Conservation (phyloP, 2,113 vertebrate species). For the Nyctibius bracteatus region DNA sequence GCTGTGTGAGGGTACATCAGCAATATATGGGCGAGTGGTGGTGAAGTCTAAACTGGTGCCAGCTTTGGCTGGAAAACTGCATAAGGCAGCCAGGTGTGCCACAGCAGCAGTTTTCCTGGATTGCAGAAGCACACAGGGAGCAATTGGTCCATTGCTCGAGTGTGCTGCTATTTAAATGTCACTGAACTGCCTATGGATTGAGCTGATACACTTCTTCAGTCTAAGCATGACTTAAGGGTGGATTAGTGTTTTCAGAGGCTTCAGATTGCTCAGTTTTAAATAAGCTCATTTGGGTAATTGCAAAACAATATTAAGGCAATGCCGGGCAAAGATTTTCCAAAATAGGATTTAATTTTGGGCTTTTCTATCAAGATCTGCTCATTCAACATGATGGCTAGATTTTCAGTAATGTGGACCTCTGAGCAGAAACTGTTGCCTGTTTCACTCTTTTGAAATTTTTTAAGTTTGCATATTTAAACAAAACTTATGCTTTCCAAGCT, state of each 20-base stretch:
- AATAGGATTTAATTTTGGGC: not conserved
- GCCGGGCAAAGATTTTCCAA: not conserved
- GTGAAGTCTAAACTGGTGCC: not conserved
- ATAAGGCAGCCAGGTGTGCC: not conserved
- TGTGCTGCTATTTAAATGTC: not conserved
- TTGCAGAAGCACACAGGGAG: not conserved
- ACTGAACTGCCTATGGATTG: not conserved
- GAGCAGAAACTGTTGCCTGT: not conserved
- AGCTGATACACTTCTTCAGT: not conserved
- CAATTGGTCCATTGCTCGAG: rapidly evolving
- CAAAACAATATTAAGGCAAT: not conserved
- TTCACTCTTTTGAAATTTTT: not conserved
- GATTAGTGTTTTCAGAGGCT: not conserved
- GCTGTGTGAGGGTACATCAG: not conserved
- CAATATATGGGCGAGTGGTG: not conserved
- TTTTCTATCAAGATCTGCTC: not conserved
- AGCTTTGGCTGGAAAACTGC: not conserved
- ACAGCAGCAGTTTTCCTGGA: not conserved
- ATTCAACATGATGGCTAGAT: not conserved
- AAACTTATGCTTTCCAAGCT: rapidly evolving
- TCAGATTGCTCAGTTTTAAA: not conserved
- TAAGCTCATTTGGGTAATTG: not conserved
- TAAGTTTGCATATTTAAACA: not conserved
- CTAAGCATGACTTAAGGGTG: not conserved
- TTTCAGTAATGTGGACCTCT: not conserved